Base-by-base conservation (phyloP, 2,797 vertebrate species). In the Mionectes olivaceus region DNA sequence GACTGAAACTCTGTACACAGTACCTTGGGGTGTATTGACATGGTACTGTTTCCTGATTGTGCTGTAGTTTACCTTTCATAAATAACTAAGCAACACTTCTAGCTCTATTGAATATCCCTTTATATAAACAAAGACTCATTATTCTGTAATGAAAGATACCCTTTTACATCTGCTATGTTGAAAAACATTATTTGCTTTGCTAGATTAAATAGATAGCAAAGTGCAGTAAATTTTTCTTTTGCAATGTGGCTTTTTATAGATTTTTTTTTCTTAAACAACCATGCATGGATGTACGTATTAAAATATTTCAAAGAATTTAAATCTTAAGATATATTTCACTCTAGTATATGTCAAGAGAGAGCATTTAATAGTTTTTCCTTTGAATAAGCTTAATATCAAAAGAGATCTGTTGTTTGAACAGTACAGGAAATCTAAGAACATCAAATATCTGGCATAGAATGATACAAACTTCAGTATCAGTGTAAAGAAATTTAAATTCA, bases 181-280 rank as follows among this genome's bases (percentile, higher is more conserved):
- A 70, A 90, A 90, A 91, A 85, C 90, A 77, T 55, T 91, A 50
- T 94, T 96, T 94, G 68, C 47, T 96, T 94, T 95, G 57, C 57
- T 64, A 86, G 67, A 59, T 87, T 84, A 68, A 87, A 74, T 81
- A 84, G 74, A 81, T 88, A 65, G 59, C 91, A 52, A 97, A 88
- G 39, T 86, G 75, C 65, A 97, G 70, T 78, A 90, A 93, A 76
- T 94, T 28, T 83, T 49, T 83, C 87, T 71, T 18, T 39, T 89
- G 56, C 93, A 75, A 57, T 55, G n/a, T 91, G 63, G 28, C 52
- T 92, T 77, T 77, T 46, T 28, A 89, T 50, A 94, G 35, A 53
- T 78, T 63, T 91, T 1, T 68, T 69, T 69, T 79, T 75, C 75
- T 92, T 83, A 83, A 93, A 89, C 73, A 85, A 60, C 25, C 85